Conservation (phyloP, 1,140 invertebrate species). For the Aphaenogaster floridana region DNA sequence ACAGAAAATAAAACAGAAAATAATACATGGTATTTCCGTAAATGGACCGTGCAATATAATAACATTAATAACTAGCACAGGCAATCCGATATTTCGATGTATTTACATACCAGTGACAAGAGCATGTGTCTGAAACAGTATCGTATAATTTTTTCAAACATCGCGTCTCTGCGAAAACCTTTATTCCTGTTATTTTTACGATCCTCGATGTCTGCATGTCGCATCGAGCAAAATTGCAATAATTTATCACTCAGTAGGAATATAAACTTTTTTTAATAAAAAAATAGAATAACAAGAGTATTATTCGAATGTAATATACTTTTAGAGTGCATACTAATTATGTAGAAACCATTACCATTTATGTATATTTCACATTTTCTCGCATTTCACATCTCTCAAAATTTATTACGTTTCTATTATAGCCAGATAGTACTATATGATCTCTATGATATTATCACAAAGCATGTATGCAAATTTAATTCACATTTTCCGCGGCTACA, state of each 20-base stretch:
- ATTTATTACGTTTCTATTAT: not conserved
- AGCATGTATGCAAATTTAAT: not conserved
- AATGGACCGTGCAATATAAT: not conserved
- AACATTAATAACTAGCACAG: not conserved
- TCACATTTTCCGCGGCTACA: not conserved
- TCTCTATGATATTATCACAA: conserved; percentile 38
- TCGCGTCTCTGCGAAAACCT: not conserved
- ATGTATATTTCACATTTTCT: conserved; percentile 6
- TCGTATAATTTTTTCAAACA: conserved; percentile 17
- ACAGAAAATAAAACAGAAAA: not conserved
- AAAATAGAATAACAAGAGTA: conserved; percentile 11
- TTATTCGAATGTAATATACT: not conserved
- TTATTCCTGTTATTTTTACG: not conserved
- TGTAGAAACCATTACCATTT: conserved; percentile 4
- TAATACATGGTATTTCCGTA: conserved; percentile 10
- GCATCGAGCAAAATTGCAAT: not conserved
- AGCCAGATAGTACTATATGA: not conserved
- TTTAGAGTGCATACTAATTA: not conserved
- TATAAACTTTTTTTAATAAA: not conserved
- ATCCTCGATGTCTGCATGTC: not conserved
- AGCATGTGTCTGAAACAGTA: not conserved
- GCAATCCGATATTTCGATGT: not conserved
- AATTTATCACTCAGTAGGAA: not conserved
- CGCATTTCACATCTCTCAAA: not conserved
- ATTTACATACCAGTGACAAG: not conserved